Percentiles rank a stretch among this genome's conserved stretches.
Evolutionary conservation across 2,113 vertebrate species (phyloP).

Genomic region (Anas platyrhynchos): DNA sequence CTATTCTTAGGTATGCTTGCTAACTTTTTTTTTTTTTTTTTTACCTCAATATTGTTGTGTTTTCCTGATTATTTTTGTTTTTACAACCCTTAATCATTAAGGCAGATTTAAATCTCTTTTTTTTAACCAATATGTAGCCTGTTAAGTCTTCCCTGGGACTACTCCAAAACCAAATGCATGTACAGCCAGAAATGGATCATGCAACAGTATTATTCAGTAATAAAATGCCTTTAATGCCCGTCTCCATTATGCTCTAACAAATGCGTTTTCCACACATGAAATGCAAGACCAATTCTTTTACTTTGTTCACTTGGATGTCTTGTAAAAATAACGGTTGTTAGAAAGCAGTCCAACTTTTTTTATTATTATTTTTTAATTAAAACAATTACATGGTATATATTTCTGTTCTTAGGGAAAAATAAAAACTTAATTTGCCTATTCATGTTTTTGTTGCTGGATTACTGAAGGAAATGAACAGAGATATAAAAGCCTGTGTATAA

Average conservation of each 20-base stretch:
- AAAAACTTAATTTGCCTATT: background rate
- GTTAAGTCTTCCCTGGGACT: background rate
- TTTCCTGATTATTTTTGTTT: too few relatives aligned
- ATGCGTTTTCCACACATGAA: background rate
- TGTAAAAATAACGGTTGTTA: background rate
- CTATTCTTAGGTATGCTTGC: background rate
- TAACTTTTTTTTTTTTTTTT: background rate
- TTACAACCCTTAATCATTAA: background rate
- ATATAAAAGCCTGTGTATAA: background rate
- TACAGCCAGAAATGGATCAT: background rate
- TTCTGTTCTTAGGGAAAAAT: background rate
- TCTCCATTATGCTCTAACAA: background rate
- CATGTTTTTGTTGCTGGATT: background rate
- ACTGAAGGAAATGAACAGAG: background rate
- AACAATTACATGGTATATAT: background rate
- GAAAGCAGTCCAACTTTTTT: background rate
- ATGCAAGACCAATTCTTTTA: background rate
- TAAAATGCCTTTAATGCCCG: background rate
- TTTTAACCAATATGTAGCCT: background rate
- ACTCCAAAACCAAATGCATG: background rate
- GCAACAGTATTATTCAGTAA: background rate
- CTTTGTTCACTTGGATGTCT: background rate
- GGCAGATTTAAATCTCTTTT: background rate
- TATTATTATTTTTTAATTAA: background rate
- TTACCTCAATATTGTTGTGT: too few relatives aligned